phyloP scores from a whole-genome alignment of 2,113 vertebrate species.

The Aegotheles bennettii region DNA sequence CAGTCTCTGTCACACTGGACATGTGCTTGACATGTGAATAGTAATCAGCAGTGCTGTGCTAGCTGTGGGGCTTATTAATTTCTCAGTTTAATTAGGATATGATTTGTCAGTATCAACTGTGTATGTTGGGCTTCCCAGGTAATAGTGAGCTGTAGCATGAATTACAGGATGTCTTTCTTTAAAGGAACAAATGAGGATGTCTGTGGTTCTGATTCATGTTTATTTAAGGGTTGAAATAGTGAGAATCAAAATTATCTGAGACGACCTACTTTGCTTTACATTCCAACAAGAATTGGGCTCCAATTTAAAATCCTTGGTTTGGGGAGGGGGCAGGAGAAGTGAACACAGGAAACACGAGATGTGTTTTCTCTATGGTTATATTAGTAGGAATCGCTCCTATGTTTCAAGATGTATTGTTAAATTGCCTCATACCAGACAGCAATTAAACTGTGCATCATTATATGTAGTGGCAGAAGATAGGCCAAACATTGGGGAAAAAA shows the following conservation, averaged over 20 bases:
- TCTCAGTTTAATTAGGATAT: conserved; percentile 4
- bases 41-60: neutral
- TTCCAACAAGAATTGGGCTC: neutral
- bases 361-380: neutral
- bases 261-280: neutral
- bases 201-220: neutral
- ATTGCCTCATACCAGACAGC: neutral
- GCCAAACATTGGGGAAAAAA: neutral
- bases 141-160: neutral
- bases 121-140: neutral
- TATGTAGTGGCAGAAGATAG: neutral
- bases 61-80: neutral
- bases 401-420: neutral
- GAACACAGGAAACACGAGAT: neutral
- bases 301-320: neutral
- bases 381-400: neutral
- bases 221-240: neutral
- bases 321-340: neutral
- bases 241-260: neutral
- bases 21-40: conserved; percentile 27
- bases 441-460: neutral
- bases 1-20: conserved; percentile 40
- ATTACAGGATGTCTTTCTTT: neutral
- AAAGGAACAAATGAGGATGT: neutral
- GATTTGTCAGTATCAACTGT: neutral